phyloP scores from a whole-genome alignment of 2,113 vertebrate species.

The Neolamprologus variostigma region DNA sequence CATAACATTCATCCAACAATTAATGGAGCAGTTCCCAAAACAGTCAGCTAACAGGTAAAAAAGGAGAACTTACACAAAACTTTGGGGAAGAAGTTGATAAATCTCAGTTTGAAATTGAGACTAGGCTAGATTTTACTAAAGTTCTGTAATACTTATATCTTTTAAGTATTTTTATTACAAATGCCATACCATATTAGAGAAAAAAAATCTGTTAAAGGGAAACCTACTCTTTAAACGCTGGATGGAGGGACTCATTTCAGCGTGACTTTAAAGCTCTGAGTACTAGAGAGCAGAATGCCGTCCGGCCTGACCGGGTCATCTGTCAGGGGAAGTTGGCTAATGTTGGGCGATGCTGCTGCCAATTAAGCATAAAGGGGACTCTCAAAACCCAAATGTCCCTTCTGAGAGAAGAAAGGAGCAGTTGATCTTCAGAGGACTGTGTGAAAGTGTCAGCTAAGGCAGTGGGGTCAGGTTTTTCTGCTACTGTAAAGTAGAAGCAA shows the following conservation, averaged over 20 bases:
- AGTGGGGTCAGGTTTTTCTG: background rate
- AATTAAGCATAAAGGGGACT: background rate
- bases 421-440: background rate
- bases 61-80: background rate
- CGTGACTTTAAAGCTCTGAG: background rate
- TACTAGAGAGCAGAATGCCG: background rate
- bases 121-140: background rate
- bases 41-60: rapidly evolving
- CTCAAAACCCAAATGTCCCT: background rate
- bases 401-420: background rate
- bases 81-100: background rate
- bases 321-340: background rate
- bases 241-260: background rate
- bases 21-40: background rate
- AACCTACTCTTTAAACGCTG: background rate
- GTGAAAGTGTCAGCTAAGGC: background rate
- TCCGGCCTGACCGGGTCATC: background rate
- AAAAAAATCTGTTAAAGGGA: background rate
- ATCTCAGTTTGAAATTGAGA: background rate
- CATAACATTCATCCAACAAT: background rate
- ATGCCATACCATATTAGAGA: background rate
- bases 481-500: background rate
- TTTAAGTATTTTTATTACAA: background rate
- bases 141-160: background rate
- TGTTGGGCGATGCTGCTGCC: rapidly evolving